A percentile compares a stretch with the other conserved stretches of the same genome.
These are phyloP conservation scores for Lycaena phlaeas DNA, from an alignment of 2,888 invertebrate genomes.

Conservation along the genomic window DNA sequence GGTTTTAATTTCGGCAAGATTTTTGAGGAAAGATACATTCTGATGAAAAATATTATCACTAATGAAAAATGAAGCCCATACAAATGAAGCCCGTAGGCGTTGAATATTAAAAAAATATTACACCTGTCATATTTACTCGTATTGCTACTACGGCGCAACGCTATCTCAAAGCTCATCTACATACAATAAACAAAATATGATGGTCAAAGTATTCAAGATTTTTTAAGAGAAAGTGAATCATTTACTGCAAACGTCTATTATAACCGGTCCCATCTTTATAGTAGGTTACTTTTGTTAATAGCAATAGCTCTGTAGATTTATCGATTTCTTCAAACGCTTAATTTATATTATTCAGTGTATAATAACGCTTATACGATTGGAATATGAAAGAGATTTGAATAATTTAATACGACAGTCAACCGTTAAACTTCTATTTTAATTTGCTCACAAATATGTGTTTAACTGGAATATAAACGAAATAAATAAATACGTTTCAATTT, in stretches of 20 bases:
- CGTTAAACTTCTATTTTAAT: not conserved
- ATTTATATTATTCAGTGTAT: not conserved
- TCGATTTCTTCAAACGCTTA: constrained; percentile 16
- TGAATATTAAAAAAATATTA: too few species aligned
- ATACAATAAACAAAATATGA: constrained; percentile 20
- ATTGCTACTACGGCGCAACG: too few species aligned
- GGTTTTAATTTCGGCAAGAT: too few species aligned
- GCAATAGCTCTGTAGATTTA: constrained; percentile 29
- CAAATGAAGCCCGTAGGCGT: too few species aligned
- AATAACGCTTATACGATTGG: not conserved
- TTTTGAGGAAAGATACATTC: too few species aligned
- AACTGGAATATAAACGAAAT: not conserved
- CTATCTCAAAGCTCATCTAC: not conserved
- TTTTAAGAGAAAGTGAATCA: constrained; percentile 65
- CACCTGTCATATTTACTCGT: too few species aligned
- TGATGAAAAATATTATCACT: too few species aligned
- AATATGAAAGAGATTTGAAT: not conserved
- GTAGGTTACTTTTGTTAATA: constrained; percentile 18
- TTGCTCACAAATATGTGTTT: not conserved
- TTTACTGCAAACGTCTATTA: constrained; percentile 53
- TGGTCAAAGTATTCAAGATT: constrained; percentile 36
- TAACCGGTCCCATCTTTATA: constrained; percentile 40
- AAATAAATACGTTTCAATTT: not conserved
- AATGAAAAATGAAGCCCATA: too few species aligned
- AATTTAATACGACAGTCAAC: not conserved